Evolutionary conservation across 2,113 vertebrate species (phyloP).

Genomic region (Oceanites oceanicus): DNA sequence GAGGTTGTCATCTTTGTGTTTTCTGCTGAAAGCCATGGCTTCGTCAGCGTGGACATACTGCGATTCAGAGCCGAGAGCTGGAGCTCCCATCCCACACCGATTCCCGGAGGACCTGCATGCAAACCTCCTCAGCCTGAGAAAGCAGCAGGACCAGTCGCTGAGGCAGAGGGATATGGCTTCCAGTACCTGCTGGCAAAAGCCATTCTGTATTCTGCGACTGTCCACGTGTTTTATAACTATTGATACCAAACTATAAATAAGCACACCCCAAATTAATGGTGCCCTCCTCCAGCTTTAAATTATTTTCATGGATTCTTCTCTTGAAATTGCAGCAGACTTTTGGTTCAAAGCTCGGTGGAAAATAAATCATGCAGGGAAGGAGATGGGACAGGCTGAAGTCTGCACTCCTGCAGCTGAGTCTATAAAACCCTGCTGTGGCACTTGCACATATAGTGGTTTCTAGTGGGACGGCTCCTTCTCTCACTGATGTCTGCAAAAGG

Average conservation of each 20-base stretch:
- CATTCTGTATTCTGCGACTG: not conserved
- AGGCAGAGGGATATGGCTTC: not conserved
- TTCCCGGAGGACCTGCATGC: not conserved
- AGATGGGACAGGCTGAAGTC: not conserved
- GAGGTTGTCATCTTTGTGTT: not conserved
- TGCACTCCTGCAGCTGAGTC: not conserved
- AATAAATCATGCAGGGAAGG: not conserved
- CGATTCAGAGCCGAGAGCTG: not conserved
- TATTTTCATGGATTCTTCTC: not conserved
- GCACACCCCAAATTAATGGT: not conserved
- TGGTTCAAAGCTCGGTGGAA: not conserved
- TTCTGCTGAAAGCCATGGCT: not conserved
- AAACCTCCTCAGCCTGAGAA: not conserved
- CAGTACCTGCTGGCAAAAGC: not conserved
- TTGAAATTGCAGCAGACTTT: not conserved
- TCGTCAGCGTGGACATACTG: rapidly evolving
- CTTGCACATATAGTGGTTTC: not conserved
- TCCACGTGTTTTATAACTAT: not conserved
- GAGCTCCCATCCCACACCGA: not conserved
- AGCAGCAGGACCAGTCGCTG: not conserved
- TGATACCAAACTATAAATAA: not conserved
- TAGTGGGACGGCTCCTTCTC: not conserved
- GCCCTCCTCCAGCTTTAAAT: not conserved
- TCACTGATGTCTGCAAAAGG: not conserved
- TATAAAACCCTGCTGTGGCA: not conserved